Percentiles rank a stretch among this genome's conserved stretches.
Conservation (phyloP, 2,113 vertebrate genomes). For the Paramisgurnus dabryanus region DNA sequence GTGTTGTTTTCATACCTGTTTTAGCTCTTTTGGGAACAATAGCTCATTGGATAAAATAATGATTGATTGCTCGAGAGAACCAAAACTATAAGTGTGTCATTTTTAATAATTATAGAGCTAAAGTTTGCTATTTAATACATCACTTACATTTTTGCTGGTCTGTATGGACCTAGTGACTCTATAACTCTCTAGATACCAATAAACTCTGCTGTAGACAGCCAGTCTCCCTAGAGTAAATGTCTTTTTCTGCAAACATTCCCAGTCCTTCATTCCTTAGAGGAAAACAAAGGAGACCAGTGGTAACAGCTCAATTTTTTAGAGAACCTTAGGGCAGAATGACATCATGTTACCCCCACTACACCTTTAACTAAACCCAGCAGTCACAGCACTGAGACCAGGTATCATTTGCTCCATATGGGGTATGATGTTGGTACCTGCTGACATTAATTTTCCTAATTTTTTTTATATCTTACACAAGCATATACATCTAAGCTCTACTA, state of each 20-base stretch:
- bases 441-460: not conserved
- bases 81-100: not conserved
- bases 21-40: not conserved
- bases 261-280: constrained; percentile 33
- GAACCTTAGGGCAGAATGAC: constrained; percentile 13
- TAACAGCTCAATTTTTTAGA: constrained; percentile 14
- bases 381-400: constrained; percentile 3
- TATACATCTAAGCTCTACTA: not conserved
- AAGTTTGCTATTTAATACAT: constrained; percentile 3
- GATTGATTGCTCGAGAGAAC: not conserved
- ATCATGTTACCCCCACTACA: constrained; percentile 21
- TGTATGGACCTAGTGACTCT: not conserved
- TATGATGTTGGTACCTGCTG: not conserved
- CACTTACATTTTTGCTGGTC: not conserved
- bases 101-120: not conserved
- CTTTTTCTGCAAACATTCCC: constrained; percentile 33
- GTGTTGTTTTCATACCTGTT: not conserved
- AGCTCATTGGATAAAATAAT: not conserved
- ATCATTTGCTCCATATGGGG: constrained; percentile 13
- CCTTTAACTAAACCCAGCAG: constrained; percentile 29
- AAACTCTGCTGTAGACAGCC: constrained; percentile 25
- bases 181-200: constrained; percentile 19
- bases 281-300: not conserved
- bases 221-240: constrained; percentile 34
- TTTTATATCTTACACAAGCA: not conserved